phyloP scores from a whole-genome alignment of 2,113 vertebrate genomes.

The Ia io region DNA sequence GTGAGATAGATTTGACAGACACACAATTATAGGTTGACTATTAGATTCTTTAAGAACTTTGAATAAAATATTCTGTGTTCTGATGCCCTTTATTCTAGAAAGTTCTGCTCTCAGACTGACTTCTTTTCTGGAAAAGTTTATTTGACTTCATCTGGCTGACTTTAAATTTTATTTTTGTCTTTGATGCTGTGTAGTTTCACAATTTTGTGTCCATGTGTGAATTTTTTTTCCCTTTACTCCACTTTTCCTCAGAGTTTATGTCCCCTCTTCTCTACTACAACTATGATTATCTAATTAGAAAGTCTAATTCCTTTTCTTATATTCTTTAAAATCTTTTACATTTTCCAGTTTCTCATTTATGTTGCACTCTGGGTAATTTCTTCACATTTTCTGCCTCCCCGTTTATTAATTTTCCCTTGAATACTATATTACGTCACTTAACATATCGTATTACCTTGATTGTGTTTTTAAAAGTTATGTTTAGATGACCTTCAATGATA shows the following conservation, averaged over 20 bases:
- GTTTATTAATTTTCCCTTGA: neutral
- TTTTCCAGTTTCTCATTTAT: neutral
- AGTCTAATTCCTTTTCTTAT: neutral
- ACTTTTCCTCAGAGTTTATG: neutral
- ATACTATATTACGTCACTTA: neutral
- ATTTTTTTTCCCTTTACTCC: neutral
- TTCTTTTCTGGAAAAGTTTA: neutral
- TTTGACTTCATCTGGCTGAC: neutral
- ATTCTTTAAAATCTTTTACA: neutral
- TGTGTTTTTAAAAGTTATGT: neutral
- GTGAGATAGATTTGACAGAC: neutral
- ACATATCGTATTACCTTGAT: neutral
- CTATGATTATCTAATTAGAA: neutral
- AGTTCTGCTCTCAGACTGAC: neutral
- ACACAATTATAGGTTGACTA: neutral
- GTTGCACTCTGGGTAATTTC: neutral
- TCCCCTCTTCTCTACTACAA: neutral
- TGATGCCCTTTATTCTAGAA: neutral
- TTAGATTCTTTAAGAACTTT: neutral
- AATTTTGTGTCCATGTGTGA: neutral
- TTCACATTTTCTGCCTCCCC: neutral
- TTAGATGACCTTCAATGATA: neutral
- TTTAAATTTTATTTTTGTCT: neutral
- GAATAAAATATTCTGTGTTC: neutral
- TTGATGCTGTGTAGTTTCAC: neutral